phyloP scores from a whole-genome alignment of 2,888 invertebrate species.

The Phania funesta region DNA sequence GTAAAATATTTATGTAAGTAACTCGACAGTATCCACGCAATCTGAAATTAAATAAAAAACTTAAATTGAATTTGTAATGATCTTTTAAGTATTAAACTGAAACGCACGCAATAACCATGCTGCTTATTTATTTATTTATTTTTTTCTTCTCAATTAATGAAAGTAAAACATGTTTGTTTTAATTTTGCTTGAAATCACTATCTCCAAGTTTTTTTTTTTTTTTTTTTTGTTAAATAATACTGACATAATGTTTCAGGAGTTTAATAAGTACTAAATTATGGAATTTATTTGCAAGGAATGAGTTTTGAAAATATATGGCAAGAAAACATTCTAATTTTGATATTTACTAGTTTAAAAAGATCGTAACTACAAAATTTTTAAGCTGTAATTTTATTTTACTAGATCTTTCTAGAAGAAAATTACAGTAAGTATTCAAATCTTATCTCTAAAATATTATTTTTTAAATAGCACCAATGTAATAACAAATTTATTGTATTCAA shows the following conservation, averaged over 20 bases:
- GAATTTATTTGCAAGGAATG: neutral
- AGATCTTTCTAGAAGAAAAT: too few relatives aligned
- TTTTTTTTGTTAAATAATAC: conserved; percentile 14
- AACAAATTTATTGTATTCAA: too few relatives aligned
- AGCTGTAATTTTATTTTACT: too few relatives aligned
- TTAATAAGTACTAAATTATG: neutral
- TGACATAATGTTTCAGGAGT: conserved; percentile 32
- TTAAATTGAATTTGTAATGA: conserved; percentile 28
- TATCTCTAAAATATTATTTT: too few relatives aligned
- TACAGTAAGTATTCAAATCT: too few relatives aligned
- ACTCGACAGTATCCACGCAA: conserved; percentile 33
- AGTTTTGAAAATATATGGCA: too few relatives aligned
- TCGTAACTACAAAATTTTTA: too few relatives aligned
- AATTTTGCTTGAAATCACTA: neutral
- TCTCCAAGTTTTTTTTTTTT: neutral
- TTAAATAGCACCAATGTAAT: too few relatives aligned
- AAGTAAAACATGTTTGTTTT: conserved; percentile 47
- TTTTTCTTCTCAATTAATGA: conserved; percentile 23
- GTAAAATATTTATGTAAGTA: neutral
- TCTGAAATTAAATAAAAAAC: conserved; percentile 17
- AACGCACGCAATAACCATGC: conserved; percentile 49
- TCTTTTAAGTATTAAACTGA: conserved; percentile 39
- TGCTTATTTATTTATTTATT: neutral
- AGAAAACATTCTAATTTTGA: too few relatives aligned
- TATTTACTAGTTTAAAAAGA: too few relatives aligned